Conservation (phyloP, 2,797 vertebrate species). For the Lycodopsis pacificus region DNA sequence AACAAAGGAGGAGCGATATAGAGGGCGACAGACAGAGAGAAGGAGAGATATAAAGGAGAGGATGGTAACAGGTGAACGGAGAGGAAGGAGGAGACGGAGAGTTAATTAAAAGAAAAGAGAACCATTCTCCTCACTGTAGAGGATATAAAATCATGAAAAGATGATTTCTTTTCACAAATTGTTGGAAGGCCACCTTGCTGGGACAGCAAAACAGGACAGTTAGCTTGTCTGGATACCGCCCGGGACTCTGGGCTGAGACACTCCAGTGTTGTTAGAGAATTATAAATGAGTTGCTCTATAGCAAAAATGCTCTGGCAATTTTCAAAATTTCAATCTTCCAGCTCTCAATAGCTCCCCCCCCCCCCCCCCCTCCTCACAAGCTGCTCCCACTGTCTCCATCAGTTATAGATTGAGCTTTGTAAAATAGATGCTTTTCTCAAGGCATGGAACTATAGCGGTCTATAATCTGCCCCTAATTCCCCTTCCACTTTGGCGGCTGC, state of each 20-base stretch:
- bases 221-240: slow-evolving; percentile 47
- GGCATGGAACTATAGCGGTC: slow-evolving; percentile 73
- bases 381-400: slow-evolving; percentile 47
- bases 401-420: slow-evolving; percentile 66
- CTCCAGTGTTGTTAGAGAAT: slow-evolving; percentile 53
- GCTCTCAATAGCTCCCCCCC: slow-evolving; percentile 55
- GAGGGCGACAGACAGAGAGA: slow-evolving; percentile 47
- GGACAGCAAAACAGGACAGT: slow-evolving; percentile 48
- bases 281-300: slow-evolving; percentile 45
- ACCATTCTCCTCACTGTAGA: slow-evolving; percentile 28
- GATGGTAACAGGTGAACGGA: slow-evolving; percentile 57
- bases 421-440: slow-evolving; percentile 70
- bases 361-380: slow-evolving; percentile 9
- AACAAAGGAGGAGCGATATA: slow-evolving; percentile 71
- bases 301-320: slow-evolving; percentile 64
- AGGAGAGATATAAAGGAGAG: slow-evolving; percentile 58
- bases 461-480: slow-evolving; percentile 77
- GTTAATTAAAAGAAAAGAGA: slow-evolving; percentile 21
- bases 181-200: slow-evolving; percentile 8
- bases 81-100: slow-evolving; percentile 32
- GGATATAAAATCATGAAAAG: slow-evolving; percentile 17
- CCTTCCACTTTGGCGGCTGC: slow-evolving; percentile 67
- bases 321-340: slow-evolving; percentile 63
- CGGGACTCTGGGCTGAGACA: slow-evolving; percentile 44
- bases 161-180: slow-evolving; percentile 16